Conservation (phyloP, 2,888 invertebrate genomes). For the Metacarcinus magister region DNA sequence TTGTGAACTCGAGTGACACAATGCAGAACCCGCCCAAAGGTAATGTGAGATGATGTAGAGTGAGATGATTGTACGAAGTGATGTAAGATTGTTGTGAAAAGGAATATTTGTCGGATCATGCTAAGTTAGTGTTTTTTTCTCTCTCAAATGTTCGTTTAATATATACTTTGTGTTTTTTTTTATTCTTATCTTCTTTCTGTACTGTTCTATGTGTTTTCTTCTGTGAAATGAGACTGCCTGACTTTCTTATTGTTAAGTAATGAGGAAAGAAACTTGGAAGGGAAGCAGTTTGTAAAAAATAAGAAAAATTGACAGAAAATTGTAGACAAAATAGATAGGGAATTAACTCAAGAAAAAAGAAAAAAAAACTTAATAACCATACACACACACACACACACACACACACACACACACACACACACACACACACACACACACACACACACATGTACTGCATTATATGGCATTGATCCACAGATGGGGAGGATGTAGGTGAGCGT, state of each 20-base stretch:
- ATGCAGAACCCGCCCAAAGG: not conserved
- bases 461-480: conserved; percentile 62
- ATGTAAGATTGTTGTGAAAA: not conserved
- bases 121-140: not conserved
- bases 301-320: not conserved
- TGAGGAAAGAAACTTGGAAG: not conserved
- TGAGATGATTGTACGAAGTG: not conserved
- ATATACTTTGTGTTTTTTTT: not conserved
- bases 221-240: too few species aligned
- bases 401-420: conserved; percentile 57
- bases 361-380: not conserved
- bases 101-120: not conserved
- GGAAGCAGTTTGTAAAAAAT: not conserved
- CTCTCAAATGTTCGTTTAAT: not conserved
- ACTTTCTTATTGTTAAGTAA: not conserved
- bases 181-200: not conserved
- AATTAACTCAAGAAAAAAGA: not conserved
- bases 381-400: conserved; percentile 45
- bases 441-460: not conserved
- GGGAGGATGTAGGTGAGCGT: conserved; percentile 81
- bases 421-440: conserved; percentile 57
- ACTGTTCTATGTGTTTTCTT: not conserved
- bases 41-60: not conserved
- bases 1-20: conserved; percentile 61
- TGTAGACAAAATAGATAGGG: not conserved